Evolutionary conservation across 2,888 invertebrate species (phyloP), one percentile per base, ranked within the genome.

Genomic region (Mimumesa dahlbomi): DNA sequence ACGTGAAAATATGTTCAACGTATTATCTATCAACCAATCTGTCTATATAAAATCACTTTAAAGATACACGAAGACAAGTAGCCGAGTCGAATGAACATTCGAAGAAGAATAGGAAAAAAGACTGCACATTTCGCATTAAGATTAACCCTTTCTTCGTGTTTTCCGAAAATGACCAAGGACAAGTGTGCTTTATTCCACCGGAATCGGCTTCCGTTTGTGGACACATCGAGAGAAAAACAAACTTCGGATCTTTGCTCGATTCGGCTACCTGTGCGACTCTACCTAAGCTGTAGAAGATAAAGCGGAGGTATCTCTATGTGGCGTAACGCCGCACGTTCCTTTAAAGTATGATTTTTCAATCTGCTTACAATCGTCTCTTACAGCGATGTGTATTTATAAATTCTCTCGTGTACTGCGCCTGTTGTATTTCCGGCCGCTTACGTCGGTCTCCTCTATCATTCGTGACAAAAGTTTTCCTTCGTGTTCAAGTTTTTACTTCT

Each of bases 351-450:
- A 63, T 59, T 63, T 54, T 54, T 50, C 56, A 34, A 53, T 58
- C 63, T 45, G 57, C 63, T 64, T 59, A 40, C 45, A 71, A 40
- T 25, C 21, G 21, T 22, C 43, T 54, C 21, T 59, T 31, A 36
- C 56, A 56, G 50, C 54, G 46, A 57, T 62, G 22, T 46, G 19
- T 65, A 59, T 65, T 72, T 53, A 42, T 56, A 43, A 65, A 72
- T 59, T 65, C 7, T 57, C 38, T 52, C 43, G 59, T 56, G 45
- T 42, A 56, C 42, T 53, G 19, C 42, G 36, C 42, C 48, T 16
- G 48, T 63, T 50, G 34, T 54, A 49, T 36, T 50, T 43, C 25
- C 36, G 43, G 34, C 13, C 22, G 42, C 14, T 19, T 16, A 18
- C 16, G 14, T 25, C 18, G 38, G 9, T 18, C 45, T 52, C 56